Evolutionary conservation across 2,888 invertebrate genomes (phyloP), one percentile per base, ranked within the genome.

Genomic region (Salticus scenicus): DNA sequence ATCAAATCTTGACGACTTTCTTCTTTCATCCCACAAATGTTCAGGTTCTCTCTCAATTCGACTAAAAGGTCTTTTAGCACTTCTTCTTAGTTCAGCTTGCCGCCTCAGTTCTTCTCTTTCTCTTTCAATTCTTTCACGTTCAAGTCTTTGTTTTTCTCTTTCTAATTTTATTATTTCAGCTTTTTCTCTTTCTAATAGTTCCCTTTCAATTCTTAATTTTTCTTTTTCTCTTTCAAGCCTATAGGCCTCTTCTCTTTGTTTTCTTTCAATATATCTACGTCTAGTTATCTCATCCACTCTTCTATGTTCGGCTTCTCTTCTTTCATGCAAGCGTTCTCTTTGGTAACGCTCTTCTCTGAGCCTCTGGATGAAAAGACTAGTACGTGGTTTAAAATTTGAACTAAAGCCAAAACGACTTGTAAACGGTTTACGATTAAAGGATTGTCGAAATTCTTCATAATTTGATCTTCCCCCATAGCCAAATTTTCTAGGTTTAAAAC

Each of bases 141-240:
- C 87, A 20, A 88, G 57, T 64, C 85, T 85, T 24, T 87, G 96
- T 72, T 77, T 88, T 90, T 97, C 97, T 17, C 96, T 93, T 91
- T 97, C 96, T 88, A 97, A 91, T 74, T 96, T 94, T 88, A 97
- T 92, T 30, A 97, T 91, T 90, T 97, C 97, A n/a, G 95, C 95
- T 91, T 96, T 96, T 90, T 96, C 93, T n/a, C 88, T 30, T 20
- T 85, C 87, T 12, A 88, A 67, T 12, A 82, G 73, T 33, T 88
- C 88, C 30, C 88, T 80, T 64, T 88, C 88, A 27, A 83, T 42
- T 1, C 17, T 95, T 51, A 90, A 88, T 74, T 89, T 89, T 88
- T 90, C 90, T 80, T 89, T 90, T 87, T 90, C 92, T 89, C 91
- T 93, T 86, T 95, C 95, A 74, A 97, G 93, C 74, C 96, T 94